These are phyloP conservation scores for Oscheius sp. DNA, from an alignment of 2,888 invertebrate genomes.

Conservation along the genomic window DNA sequence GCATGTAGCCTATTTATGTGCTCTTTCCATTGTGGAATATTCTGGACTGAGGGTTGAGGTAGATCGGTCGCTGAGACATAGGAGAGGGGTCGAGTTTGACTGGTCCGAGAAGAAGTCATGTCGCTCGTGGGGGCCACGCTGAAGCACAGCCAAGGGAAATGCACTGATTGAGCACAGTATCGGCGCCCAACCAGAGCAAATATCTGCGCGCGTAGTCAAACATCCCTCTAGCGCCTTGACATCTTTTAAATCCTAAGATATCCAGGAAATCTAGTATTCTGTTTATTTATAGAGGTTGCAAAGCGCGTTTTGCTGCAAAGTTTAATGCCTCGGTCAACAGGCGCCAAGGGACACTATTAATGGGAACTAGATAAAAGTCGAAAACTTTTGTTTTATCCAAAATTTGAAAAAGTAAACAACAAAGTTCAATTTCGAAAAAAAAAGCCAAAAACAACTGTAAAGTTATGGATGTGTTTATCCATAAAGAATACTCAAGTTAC, in stretches of 20 bases:
- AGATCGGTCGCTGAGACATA: constrained; percentile 6
- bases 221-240: constrained; percentile 22
- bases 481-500: neutral
- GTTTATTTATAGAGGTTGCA: neutral
- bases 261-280: neutral
- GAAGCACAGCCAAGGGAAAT: constrained; percentile 9
- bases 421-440: no score
- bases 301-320: no score
- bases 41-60: neutral
- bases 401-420: no score
- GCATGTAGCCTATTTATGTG: constrained; percentile 1
- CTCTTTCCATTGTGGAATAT: constrained; percentile 12
- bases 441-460: no score
- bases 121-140: neutral
- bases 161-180: constrained; percentile 25
- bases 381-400: no score
- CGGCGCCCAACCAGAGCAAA: constrained; percentile 30
- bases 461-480: neutral
- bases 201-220: constrained; percentile 29
- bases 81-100: constrained; percentile 19
- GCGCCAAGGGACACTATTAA: no score
- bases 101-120: constrained; percentile 20
- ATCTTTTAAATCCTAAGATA: constrained; percentile 18
- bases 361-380: no score
- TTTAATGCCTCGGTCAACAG: no score